These are phyloP conservation scores for Pterois miles DNA, from an alignment of 2,797 vertebrate species.

Conservation along the genomic window DNA sequence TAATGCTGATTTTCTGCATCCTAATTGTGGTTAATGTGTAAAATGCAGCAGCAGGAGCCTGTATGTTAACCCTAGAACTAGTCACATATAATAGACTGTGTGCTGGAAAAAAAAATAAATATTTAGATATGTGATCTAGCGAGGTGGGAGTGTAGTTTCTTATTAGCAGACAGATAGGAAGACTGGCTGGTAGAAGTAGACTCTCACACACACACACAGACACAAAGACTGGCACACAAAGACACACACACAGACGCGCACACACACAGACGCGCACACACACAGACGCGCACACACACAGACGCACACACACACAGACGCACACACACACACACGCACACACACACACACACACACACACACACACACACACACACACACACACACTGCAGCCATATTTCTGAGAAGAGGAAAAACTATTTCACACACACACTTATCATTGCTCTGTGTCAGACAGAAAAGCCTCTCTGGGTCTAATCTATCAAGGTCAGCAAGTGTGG, in stretches of 20 bases:
- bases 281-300: constrained; percentile 18
- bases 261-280: background rate
- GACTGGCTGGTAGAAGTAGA: constrained; percentile 23
- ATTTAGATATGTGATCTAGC: constrained; percentile 45
- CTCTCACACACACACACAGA: background rate
- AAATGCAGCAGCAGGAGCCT: constrained; percentile 24
- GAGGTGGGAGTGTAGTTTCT: constrained; percentile 39
- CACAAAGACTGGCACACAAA: background rate
- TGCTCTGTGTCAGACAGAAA: constrained; percentile 78
- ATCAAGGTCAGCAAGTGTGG: constrained; percentile 85
- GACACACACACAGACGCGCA: too few species aligned
- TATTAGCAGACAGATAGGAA: constrained; percentile 61
- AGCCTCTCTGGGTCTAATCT: constrained; percentile 80
- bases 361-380: constrained; percentile 36
- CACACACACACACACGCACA: constrained; percentile 29
- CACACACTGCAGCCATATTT: constrained; percentile 61
- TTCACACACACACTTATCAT: constrained; percentile 78
- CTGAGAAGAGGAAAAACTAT: constrained; percentile 71
- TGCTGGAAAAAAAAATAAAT: constrained; percentile 34
- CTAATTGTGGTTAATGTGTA: constrained; percentile 50
- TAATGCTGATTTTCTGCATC: constrained; percentile 46
- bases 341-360: constrained; percentile 14
- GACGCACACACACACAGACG: constrained; percentile 27
- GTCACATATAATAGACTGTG: constrained; percentile 19
- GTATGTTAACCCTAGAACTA: background rate